Base-by-base conservation (phyloP, 2,888 invertebrate species). In the Hirtodrosophila trivittata region DNA sequence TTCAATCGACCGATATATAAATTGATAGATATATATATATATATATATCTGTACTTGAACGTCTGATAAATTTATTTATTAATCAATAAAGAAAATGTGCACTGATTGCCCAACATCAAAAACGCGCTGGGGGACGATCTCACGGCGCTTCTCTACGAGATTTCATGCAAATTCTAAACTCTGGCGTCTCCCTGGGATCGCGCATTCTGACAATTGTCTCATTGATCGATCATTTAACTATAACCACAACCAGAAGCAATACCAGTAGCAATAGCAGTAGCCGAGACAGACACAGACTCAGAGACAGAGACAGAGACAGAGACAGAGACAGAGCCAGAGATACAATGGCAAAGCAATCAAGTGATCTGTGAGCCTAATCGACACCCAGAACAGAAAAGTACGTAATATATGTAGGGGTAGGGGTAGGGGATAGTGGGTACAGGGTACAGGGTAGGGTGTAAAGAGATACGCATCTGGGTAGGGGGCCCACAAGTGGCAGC, bases 221-320 rank as follows among this genome's bases (percentile, higher is more conserved):
- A 86, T 88, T 88, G 89, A 89, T 89, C 88, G 87, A 87, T 88
- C 88, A 88, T 83, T 88, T 85, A 84, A 81, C n/a, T n/a, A n/a
- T n/a, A 77, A 74, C 82, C 55, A 63, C 72, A 69, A 71, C 62
- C 45, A 45, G 26, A 9, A 18, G 18, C 30, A n/a, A n/a, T n/a
- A n/a, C n/a, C n/a, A n/a, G n/a, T n/a, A n/a, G n/a, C n/a, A n/a
- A n/a, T n/a, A n/a, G n/a, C n/a, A n/a, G n/a, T n/a, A n/a, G n/a
- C n/a, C n/a, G n/a, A n/a, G n/a, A 21, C 18, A 21, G 5, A 21
- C 3, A 5, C 18, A 21, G 18, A 14, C 13, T 16, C 14, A 35
- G 7, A 35, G 10, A 30, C 18, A 21, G 5, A 21, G 18, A 5
- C 18, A 21, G 18, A 14, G 16, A 13, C 14, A 35, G 7, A 35